Conservation (phyloP, 2,113 vertebrate species). For the Zosterops borbonicus region DNA sequence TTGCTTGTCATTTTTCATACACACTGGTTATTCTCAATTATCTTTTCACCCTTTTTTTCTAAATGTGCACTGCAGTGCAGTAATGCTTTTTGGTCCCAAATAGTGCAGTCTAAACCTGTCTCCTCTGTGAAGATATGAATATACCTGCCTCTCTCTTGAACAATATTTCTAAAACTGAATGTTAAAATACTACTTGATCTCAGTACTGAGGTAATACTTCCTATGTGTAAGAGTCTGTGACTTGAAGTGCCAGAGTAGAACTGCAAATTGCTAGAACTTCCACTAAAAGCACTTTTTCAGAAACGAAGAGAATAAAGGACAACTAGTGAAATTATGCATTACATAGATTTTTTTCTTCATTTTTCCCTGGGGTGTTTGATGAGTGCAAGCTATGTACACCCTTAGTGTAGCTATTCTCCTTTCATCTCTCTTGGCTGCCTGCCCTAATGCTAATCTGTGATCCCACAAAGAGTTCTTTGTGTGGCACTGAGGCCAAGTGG, state of each 20-base stretch:
- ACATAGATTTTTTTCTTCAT: not conserved
- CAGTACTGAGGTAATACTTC: not conserved
- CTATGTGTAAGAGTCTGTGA: not conserved
- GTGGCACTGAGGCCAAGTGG: not conserved
- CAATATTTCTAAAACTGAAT: not conserved
- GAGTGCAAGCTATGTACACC: conserved; percentile 50
- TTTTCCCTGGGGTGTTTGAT: not conserved
- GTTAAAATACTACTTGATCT: not conserved
- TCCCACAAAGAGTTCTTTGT: conserved; percentile 60
- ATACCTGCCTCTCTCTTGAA: not conserved
- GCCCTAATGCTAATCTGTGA: conserved; percentile 54
- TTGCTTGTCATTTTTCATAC: not conserved
- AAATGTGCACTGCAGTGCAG: not conserved
- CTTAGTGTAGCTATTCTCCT: conserved; percentile 38
- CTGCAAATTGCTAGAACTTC: not conserved
- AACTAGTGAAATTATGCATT: not conserved
- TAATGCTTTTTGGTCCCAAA: not conserved
- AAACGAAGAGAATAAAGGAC: not conserved
- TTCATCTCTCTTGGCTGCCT: conserved; percentile 54
- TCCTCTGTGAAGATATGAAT: not conserved
- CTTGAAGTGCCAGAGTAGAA: not conserved
- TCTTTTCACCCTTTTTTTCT: not conserved
- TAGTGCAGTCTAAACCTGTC: not conserved
- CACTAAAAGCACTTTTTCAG: not conserved
- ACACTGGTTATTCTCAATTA: not conserved